phyloP scores from a whole-genome alignment of 2,113 vertebrate genomes.

The Sclerurus mexicanus region DNA sequence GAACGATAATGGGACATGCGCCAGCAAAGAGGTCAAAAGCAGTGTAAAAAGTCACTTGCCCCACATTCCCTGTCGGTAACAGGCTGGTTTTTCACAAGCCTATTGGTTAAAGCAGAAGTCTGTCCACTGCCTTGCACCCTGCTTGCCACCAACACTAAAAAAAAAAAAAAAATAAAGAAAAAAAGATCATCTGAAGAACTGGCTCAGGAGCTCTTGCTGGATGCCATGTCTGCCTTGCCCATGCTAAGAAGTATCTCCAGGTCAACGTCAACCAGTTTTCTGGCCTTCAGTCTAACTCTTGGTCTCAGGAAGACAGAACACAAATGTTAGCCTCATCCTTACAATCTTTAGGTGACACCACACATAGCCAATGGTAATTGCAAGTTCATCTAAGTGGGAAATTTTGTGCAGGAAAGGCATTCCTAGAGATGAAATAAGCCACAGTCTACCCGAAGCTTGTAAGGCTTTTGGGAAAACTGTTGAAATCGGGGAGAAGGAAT shows the following conservation, averaged over 20 bases:
- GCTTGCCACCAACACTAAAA: background rate
- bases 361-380: background rate
- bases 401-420: background rate
- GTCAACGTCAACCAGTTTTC: background rate
- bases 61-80: background rate
- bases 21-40: background rate
- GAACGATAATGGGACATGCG: accelerated
- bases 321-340: background rate
- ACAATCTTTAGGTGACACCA: background rate
- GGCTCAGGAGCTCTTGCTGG: background rate
- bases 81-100: background rate
- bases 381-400: background rate
- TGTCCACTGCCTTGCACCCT: background rate
- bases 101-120: background rate
- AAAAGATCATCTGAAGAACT: background rate
- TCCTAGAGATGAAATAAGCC: background rate
- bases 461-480: background rate
- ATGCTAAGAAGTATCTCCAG: background rate
- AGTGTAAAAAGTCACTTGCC: background rate
- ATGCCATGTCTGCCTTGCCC: background rate
- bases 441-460: background rate
- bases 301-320: background rate
- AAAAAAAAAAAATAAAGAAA: background rate
- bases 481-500: background rate
- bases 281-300: background rate